Conservation (phyloP, 2,797 vertebrate genomes). For the Steatocranus sp. region DNA sequence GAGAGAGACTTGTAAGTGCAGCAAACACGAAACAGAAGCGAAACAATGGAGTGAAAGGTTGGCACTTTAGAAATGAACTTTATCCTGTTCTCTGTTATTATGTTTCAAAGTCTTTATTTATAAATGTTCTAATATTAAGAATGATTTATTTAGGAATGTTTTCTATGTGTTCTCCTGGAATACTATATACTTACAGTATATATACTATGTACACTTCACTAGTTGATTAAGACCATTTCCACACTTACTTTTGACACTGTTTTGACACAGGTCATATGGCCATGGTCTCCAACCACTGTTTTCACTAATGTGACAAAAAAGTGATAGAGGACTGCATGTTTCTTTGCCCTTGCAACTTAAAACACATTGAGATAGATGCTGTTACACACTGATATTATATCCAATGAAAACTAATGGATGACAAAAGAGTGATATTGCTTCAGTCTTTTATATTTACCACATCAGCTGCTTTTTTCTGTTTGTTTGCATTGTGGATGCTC, state of each 20-base stretch:
- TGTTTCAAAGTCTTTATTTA: not conserved
- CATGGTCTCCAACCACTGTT: not conserved
- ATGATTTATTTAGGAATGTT: not conserved
- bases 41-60: not conserved
- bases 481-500: not conserved
- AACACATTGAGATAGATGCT: not conserved
- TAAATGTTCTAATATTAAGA: not conserved
- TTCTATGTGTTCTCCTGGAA: not conserved
- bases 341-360: not conserved
- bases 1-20: not conserved
- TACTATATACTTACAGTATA: not conserved
- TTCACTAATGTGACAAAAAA: not conserved
- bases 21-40: not conserved
- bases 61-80: not conserved
- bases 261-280: not conserved
- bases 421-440: not conserved
- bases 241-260: not conserved
- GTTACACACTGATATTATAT: not conserved
- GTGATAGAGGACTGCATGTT: not conserved
- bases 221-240: not conserved
- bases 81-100: not conserved
- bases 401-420: not conserved
- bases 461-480: not conserved
- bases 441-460: not conserved
- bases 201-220: not conserved